Base-by-base conservation (phyloP, 2,888 invertebrate genomes). In the Rhabditophanes sp. region DNA sequence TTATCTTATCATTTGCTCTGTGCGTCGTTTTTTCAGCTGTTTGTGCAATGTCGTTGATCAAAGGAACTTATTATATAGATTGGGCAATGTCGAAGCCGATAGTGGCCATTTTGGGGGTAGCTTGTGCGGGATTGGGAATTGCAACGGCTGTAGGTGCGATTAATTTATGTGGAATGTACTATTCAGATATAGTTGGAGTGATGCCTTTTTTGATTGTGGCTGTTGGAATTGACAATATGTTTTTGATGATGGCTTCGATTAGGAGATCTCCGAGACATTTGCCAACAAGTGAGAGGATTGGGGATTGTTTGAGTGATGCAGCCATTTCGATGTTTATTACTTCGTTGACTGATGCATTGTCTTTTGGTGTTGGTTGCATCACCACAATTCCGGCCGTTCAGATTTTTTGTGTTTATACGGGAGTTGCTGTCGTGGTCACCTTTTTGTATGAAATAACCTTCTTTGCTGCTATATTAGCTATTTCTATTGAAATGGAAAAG, bases 121-220 rank as follows among this genome's bases (percentile, higher is more conserved):
- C 85, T 11, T 84, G 84, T 1, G 85, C 87, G 0, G 80, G 79
- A 2, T 79, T 87, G 78, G 85, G 84, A 3, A 85, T 85, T 0
- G 71, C 78, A 18, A 79, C 84, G 1, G 83, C 83, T 1, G 85
- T 87, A 56, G 87, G 87, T 4, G 73, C 81, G 39, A 80, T 84
- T 52, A 78, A 82, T 69, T 84, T 87, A 66, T 72, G 80, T 48
- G 83, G 83, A 17, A 76, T 85, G 44, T 82, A 83, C 46, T 87
- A 85, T 67, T 87, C 85, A 64, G 85, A 85, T 39, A 81, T 88
- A 48, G 87, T 87, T 67, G 74, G 85, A 56, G 87, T 87, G 1
- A 85, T 87, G 17, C 87, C 87, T 4, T 87, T 87, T 66, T 74
- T 87, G 39, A 85, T 87, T 80, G 80, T 87, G 54, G 87, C 85